A percentile compares a stretch with the other conserved stretches of the same genome.
These are phyloP conservation scores for Drosophila melanosoma DNA, from an alignment of 2,888 invertebrate species.

Conservation along the genomic window DNA sequence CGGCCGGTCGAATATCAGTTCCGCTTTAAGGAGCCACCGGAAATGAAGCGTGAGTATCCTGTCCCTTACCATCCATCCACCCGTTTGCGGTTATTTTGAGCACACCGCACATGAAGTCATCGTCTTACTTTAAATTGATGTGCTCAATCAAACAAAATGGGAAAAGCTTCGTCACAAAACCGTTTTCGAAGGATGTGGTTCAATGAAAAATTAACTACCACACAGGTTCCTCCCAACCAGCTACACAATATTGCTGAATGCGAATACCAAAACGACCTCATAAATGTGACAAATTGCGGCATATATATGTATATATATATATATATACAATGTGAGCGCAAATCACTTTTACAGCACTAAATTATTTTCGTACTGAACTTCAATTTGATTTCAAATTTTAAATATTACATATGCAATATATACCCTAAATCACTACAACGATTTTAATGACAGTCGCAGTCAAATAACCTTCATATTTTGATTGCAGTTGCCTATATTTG, in stretches of 20 bases:
- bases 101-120: conserved; percentile 48
- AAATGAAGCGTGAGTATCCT: conserved; percentile 62
- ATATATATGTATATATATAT: conserved; percentile 7
- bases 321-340: not conserved
- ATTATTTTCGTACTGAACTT: conserved; percentile 19
- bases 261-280: conserved; percentile 52
- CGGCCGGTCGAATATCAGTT: conserved; percentile 54
- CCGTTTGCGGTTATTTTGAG: conserved; percentile 31
- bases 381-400: conserved; percentile 16
- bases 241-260: conserved; percentile 24
- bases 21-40: conserved; percentile 62
- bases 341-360: conserved; percentile 24
- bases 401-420: not conserved
- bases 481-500: not conserved
- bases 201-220: conserved; percentile 64
- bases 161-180: conserved; percentile 36
- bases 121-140: conserved; percentile 59
- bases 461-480: conserved; percentile 7
- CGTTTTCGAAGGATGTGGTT: conserved; percentile 49
- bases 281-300: conserved; percentile 65
- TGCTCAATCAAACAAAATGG: conserved; percentile 63
- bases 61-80: conserved; percentile 21
- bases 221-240: conserved; percentile 34
- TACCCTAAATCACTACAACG: conserved; percentile 2
- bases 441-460: conserved; percentile 15